Base-by-base conservation (phyloP, 2,888 invertebrate species). In the Heteropelma amictum region DNA sequence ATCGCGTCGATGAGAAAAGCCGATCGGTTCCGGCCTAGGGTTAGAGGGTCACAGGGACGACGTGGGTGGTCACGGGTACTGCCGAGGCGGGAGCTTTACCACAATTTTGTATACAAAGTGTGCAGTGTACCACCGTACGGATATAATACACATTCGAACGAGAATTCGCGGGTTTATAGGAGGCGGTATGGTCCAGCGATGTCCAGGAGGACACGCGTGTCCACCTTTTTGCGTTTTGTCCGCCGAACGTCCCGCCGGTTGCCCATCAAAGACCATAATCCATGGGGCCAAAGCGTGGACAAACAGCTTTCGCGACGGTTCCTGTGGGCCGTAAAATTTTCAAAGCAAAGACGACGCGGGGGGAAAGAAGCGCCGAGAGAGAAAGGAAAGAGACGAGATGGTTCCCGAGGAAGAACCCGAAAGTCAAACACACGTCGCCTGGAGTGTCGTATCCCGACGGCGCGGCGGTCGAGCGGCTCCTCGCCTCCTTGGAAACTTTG, bases 261-360 rank as follows among this genome's bases (percentile, higher is more conserved):
- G 69, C 69, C 81, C 82, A 81, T 83, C 77, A 83, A 76, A 77
- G 68, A 73, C 77, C 77, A 83, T 84, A 82, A 84, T 83, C 80
- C 82, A 76, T 75, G 60, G n/a, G 53, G 68, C 61, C 65, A 56
- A 76, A 63, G 49, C 58, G 68, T 70, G 61, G 47, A 64, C 68
- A 61, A 70, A 75, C 67, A 61, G 67, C 76, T 79, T 79, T 79
- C 69, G 76, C 71, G 72, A 77, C 79, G 76, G 76, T 14, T 17
- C 28, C 42, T 40, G 23, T 19, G 38, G 68, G 60, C 68, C 64
- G 64, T 72, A 56, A 78, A 69, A 74, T 49, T 61, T 35, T 35
- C 38, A 19, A 56, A 54, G 72, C n/a, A n/a, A n/a, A n/a, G n/a
- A n/a, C n/a, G n/a, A n/a, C n/a, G n/a, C n/a, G n/a, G n/a, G n/a